These are phyloP conservation scores for Drosophila bipectinata DNA, from an alignment of 1,140 invertebrate genomes.

Conservation along the genomic window DNA sequence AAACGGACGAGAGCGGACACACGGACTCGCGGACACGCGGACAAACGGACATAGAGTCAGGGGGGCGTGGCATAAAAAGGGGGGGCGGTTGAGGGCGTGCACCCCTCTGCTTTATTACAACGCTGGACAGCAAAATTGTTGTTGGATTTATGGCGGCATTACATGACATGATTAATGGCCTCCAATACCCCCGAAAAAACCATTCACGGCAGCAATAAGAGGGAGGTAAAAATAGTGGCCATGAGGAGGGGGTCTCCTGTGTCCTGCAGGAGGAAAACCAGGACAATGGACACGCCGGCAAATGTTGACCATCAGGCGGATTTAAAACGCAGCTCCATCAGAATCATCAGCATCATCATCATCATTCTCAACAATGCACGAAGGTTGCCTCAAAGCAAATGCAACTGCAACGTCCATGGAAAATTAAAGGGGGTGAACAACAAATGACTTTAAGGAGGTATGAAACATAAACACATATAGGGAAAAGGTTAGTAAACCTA, in stretches of 20 bases:
- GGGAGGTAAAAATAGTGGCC: neutral
- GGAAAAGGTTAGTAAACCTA: no score
- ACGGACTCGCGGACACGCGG: no score
- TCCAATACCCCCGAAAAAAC: conserved; percentile 43
- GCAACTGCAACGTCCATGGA: conserved; percentile 13
- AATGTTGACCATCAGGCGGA: conserved; percentile 55
- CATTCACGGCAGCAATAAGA: neutral
- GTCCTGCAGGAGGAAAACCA: conserved; percentile 9
- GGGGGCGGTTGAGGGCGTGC: no score
- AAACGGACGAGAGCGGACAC: no score
- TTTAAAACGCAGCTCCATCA: conserved; percentile 47
- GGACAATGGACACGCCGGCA: conserved; percentile 53
- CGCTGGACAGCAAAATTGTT: conserved; percentile 62
- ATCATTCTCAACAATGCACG: conserved; percentile 4
- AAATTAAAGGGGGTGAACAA: neutral
- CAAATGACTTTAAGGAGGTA: neutral
- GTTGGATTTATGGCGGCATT: conserved; percentile 81
- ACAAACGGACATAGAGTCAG: neutral
- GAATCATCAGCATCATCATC: conserved; percentile 14
- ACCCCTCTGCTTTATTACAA: conserved; percentile 38
- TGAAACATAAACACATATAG: no score
- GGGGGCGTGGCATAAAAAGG: neutral
- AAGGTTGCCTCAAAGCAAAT: conserved; percentile 34
- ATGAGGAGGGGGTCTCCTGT: neutral
- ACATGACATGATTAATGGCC: conserved; percentile 80